phyloP scores from a whole-genome alignment of 2,888 invertebrate species.

The Sinodicranocentrus sp. region DNA sequence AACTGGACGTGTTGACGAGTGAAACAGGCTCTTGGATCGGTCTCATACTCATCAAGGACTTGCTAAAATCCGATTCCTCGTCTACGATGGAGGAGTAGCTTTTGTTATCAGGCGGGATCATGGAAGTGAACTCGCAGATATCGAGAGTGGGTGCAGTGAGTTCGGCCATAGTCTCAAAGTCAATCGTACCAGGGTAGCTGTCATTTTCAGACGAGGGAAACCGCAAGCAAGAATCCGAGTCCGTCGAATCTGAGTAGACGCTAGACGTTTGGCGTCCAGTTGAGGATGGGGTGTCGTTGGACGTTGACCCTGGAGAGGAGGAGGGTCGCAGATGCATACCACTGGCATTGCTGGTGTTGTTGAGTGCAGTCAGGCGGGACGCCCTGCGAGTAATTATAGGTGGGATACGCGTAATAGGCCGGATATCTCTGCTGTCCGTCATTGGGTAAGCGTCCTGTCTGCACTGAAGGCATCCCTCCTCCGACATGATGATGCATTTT shows the following conservation, averaged over 20 bases:
- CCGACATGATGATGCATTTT: constrained; percentile 71
- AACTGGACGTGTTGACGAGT: neutral
- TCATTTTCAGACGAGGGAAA: constrained; percentile 47
- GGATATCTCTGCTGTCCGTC: neutral
- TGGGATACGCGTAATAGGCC: neutral
- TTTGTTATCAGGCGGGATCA: constrained; percentile 37
- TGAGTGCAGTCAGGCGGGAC: constrained; percentile 14
- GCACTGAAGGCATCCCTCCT: constrained; percentile 74
- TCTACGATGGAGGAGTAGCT: constrained; percentile 64
- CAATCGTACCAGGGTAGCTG: constrained; percentile 52
- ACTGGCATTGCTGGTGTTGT: neutral
- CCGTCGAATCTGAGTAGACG: constrained; percentile 52
- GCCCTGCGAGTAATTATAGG: constrained; percentile 12
- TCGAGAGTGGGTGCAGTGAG: constrained; percentile 51
- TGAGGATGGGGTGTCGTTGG: constrained; percentile 34
- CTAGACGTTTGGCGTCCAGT: constrained; percentile 43
- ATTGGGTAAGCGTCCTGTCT: neutral
- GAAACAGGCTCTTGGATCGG: constrained; percentile 3
- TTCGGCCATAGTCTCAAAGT: constrained; percentile 60
- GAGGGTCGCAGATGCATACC: constrained; percentile 20
- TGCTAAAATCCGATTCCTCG: constrained; percentile 67
- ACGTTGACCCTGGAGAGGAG: constrained; percentile 38
- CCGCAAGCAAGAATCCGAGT: constrained; percentile 51
- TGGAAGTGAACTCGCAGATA: constrained; percentile 26
- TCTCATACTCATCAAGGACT: constrained; percentile 47